Conservation (phyloP, 2,797 vertebrate genomes). For the Thalassophryne amazonica region DNA sequence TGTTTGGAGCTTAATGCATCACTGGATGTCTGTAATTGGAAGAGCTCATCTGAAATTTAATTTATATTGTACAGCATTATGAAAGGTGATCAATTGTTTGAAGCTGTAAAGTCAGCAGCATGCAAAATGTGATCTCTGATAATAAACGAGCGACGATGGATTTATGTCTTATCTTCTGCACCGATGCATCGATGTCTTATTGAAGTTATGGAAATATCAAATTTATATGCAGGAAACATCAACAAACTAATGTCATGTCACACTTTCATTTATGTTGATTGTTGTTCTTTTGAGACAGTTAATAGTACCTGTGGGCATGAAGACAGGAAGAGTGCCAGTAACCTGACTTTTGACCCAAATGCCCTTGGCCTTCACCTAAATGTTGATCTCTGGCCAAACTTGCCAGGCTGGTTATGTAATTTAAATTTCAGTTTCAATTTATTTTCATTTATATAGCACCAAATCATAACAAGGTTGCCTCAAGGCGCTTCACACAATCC, state of each 20-base stretch:
- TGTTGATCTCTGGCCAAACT: too few relatives aligned
- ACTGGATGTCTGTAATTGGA: slow-evolving; percentile 7
- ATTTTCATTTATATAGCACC: too few relatives aligned
- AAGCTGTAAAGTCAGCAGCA: slow-evolving; percentile 10
- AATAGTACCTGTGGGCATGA: too few relatives aligned
- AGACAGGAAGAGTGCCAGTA: too few relatives aligned
- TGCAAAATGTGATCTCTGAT: slow-evolving; percentile 5
- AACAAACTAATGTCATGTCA: not conserved
- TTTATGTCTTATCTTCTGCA: slow-evolving; percentile 16
- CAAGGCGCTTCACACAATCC: too few relatives aligned
- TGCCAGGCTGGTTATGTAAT: too few relatives aligned
- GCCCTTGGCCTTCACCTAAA: too few relatives aligned
- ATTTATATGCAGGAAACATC: not conserved
- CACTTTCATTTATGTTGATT: too few relatives aligned
- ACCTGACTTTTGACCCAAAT: too few relatives aligned
- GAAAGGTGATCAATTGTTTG: slow-evolving; percentile 3
- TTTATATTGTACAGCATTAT: slow-evolving; percentile 7
- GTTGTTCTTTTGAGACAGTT: too few relatives aligned
- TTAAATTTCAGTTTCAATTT: too few relatives aligned
- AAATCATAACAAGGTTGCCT: too few relatives aligned
- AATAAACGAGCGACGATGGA: slow-evolving; percentile 18
- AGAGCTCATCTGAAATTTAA: slow-evolving; percentile 14
- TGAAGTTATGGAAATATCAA: not conserved
- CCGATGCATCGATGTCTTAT: not conserved
- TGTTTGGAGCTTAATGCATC: slow-evolving; percentile 23